Percentiles rank a stretch among this genome's conserved stretches.
phyloP scores from a whole-genome alignment of 1,140 invertebrate species.

The Drosophila arawakana region DNA sequence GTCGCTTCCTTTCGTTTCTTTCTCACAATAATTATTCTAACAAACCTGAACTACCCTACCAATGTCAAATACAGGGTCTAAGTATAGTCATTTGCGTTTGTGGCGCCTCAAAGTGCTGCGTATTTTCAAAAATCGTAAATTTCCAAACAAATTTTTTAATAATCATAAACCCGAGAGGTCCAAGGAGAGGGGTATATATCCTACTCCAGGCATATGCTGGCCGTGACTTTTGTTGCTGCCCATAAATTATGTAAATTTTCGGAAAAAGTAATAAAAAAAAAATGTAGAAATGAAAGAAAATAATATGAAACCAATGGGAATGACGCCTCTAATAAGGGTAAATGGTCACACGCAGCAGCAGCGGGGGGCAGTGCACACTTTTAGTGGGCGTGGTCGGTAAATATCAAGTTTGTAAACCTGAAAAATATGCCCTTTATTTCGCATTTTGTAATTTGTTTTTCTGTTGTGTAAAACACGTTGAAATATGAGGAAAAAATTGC shows the following conservation, averaged over 20 bases:
- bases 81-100: constrained; percentile 43
- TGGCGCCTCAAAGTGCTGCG: constrained; percentile 9
- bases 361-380: constrained; percentile 36
- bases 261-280: constrained; percentile 67
- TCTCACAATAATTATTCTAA: no score
- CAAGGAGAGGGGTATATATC: neutral
- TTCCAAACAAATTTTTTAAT: constrained; percentile 70
- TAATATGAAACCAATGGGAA: constrained; percentile 38
- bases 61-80: no score
- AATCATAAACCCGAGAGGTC: constrained; percentile 50
- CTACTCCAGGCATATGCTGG: constrained; percentile 62
- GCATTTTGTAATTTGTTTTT: constrained; percentile 77
- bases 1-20: no score
- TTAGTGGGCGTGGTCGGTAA: constrained; percentile 53
- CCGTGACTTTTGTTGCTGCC: constrained; percentile 76
- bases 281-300: constrained; percentile 11
- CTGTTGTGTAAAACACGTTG: constrained; percentile 60
- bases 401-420: constrained; percentile 59
- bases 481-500: constrained; percentile 82
- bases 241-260: constrained; percentile 80
- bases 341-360: constrained; percentile 59
- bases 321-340: constrained; percentile 71
- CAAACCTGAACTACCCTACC: no score
- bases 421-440: constrained; percentile 77
- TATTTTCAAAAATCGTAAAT: constrained; percentile 72